Evolutionary conservation across 2,888 invertebrate species (phyloP), one percentile per base, ranked within the genome.

Genomic region (Oligia latruncula): DNA sequence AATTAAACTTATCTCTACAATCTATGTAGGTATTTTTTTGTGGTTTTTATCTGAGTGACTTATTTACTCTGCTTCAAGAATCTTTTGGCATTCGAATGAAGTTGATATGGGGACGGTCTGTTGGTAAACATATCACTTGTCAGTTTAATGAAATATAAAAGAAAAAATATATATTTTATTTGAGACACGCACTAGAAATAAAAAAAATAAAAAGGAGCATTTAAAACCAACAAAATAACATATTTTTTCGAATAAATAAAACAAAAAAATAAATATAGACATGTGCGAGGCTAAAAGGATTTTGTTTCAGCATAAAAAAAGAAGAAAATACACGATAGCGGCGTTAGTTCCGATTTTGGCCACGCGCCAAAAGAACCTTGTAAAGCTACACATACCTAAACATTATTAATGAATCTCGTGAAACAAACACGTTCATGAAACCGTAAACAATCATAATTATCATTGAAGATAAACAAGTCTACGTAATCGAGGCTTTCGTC

Each of bases 391-490:
- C 55, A 55, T 20, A 55, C 52, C 52, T 20, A 52, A 9, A n/a
- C 20, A 11, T n/a, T 20, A 55, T 15, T 23, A 11, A 29, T 17
- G 17, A 55, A 35, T n/a, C 43, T 29, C 72, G 35, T 78, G 52
- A n/a, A 60, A 13, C 5, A 43, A 29, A 80, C 23, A 74, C 40
- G 17, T 82, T 29, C 23, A 23, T 11, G 15, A 49, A 78, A 40
- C 23, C 29, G 13, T 46, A 77, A 46, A 67, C 23, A 67, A 60
- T 52, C 23, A 9, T n/a, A 35, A 60, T 35, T 23, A 46, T 81
- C 15, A 49, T 29, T 49, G 4, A 55, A 58, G 29, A 43, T 40
- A 73, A 81, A 65, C n/a, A 55, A 58, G 15, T 49, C 67, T 40
- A 29, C 3, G 62, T 64, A 71, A 64, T 5, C 2, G 52, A 58